These are phyloP conservation scores for Ammospiza nelsoni DNA, from an alignment of 2,113 vertebrate species.

Conservation along the genomic window DNA sequence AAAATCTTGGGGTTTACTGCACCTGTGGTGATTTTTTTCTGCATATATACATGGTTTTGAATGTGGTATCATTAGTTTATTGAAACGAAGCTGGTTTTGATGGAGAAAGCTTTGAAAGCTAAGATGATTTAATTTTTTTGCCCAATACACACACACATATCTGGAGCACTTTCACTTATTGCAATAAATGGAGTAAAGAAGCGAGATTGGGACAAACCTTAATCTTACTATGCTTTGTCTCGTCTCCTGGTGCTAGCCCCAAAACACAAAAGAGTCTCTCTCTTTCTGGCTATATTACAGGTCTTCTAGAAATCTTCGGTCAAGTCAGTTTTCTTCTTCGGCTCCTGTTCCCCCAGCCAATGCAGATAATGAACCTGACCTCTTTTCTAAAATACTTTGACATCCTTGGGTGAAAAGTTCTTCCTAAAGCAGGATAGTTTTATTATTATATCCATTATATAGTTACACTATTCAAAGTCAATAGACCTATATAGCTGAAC, in stretches of 20 bases:
- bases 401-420: slow-evolving; percentile 59
- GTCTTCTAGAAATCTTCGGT: slow-evolving; percentile 35
- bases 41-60: not conserved
- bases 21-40: not conserved
- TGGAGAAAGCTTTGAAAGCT: not conserved
- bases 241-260: not conserved
- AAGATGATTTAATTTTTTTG: not conserved
- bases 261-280: not conserved
- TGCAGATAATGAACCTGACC: slow-evolving; percentile 57
- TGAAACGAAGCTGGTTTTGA: not conserved
- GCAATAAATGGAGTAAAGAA: not conserved
- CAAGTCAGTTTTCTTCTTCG: slow-evolving; percentile 42
- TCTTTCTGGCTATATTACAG: not conserved
- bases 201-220: not conserved
- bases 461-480: slow-evolving; percentile 42
- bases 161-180: not conserved
- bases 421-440: slow-evolving; percentile 20
- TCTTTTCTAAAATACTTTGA: slow-evolving; percentile 58
- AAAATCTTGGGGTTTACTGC: not conserved
- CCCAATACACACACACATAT: not conserved
- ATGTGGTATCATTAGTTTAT: not conserved
- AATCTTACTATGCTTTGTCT: not conserved
- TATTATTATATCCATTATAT: slow-evolving; percentile 56
- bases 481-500: slow-evolving; percentile 22
- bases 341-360: not conserved